Percentiles rank a stretch among this genome's conserved stretches.
Evolutionary conservation across 1,140 invertebrate species (phyloP).

Genomic region (Hypothenemus hampei): DNA sequence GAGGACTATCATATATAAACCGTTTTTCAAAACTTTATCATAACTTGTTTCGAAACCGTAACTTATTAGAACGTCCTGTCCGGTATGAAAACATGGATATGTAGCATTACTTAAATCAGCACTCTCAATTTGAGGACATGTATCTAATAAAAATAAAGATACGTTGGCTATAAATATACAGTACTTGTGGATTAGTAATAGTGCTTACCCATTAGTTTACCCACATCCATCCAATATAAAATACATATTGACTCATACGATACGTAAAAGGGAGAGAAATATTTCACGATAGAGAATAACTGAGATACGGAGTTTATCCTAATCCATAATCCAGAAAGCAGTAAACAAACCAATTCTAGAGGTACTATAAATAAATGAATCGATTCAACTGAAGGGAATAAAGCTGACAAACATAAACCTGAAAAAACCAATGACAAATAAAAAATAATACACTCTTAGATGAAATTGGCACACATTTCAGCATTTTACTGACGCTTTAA

Average conservation of each 20-base stretch:
- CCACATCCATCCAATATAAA: constrained; percentile 26
- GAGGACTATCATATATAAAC: constrained; percentile 15
- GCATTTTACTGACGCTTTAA: no score
- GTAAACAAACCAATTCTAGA: constrained; percentile 28
- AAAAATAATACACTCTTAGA: no score
- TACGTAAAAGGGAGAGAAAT: constrained; percentile 37
- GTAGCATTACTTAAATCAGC: no score
- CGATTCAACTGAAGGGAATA: constrained; percentile 30
- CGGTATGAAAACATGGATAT: constrained; percentile 26
- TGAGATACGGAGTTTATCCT: constrained; percentile 22
- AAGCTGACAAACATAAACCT: constrained; percentile 32
- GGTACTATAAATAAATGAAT: constrained; percentile 31
- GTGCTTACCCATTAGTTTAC: constrained; percentile 25
- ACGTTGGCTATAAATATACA: no score
- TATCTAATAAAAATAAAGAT: no score
- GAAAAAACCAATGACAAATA: constrained; percentile 7
- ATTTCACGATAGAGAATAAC: constrained; percentile 28
- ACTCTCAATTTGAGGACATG: no score
- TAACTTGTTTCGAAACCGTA: constrained; percentile 25
- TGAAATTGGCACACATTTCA: no score
- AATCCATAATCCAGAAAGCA: constrained; percentile 33
- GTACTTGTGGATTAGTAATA: no score
- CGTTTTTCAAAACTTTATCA: constrained; percentile 16
- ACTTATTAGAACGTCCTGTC: constrained; percentile 25
- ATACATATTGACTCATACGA: constrained; percentile 31